Base-by-base conservation (phyloP, 1,140 invertebrate species). In the Rhysida immarginata region DNA sequence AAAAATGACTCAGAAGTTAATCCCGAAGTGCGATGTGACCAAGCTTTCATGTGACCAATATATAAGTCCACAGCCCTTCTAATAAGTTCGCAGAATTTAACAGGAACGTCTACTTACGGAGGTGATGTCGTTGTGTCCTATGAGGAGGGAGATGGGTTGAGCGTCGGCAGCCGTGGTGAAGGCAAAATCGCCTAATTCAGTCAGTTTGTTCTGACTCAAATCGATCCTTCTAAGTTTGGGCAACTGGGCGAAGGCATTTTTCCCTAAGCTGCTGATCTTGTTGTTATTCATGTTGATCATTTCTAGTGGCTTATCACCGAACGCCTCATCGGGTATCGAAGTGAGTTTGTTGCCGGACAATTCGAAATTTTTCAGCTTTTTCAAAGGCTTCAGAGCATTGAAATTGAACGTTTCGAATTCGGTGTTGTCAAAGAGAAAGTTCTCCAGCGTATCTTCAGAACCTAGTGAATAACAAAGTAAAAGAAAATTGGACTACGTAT, bases 361-460 rank as follows among this genome's bases (percentile, higher is more conserved):
- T 51, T 51, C 49, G 49, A 51, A 51, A 27, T 51, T 51, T 8
- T 26, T 3, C 2, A 51, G 16, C 8, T 51, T 51, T 13, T 27
- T 11, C 3, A 51, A 20, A 14, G 13, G 3, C 21, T 26, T 21
- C 23, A 51, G 20, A 16, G 49, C 3, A 26, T 51, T 51, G 26
- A 51, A 51, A 21, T 51, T 51, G 49, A 51, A 51, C 5, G 3
- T 20, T 8, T 26, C 13, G 26, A 51, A 25, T 21, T 20, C 26
- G 26, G 11, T 51, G 26, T 27, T 51, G 23, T 51, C 5, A 13
- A 51, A 20, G 8, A 51, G 24, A 27, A 51, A 51, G 26, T 27
- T 25, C 16, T 51, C 26, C 20, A 25, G 23, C 24, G 24, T 25
- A 8, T 25, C 49, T 27, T 51, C 49, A 51, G 49, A 51, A 3